phyloP scores from a whole-genome alignment of 2,888 invertebrate species.

The Teinopalpus imperialis region DNA sequence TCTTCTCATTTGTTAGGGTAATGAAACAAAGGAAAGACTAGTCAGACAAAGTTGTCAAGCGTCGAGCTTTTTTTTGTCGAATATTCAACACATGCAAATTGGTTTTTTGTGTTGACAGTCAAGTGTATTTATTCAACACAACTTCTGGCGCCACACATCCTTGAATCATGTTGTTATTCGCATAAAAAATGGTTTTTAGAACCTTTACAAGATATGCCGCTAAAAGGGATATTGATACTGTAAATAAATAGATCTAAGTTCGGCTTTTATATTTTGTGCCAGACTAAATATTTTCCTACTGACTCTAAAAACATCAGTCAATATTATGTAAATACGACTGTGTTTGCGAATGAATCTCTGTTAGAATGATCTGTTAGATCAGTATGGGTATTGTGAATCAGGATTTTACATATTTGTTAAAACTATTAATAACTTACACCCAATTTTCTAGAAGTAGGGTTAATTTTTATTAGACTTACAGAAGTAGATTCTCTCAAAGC shows the following conservation, averaged over 20 bases:
- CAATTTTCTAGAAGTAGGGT: too few relatives aligned
- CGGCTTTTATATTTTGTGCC: slow-evolving; percentile 9
- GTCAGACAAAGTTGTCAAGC: slow-evolving; percentile 12
- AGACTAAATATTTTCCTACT: slow-evolving; percentile 13
- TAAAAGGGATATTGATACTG: slow-evolving; percentile 23
- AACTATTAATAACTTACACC: too few relatives aligned
- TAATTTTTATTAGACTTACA: too few relatives aligned
- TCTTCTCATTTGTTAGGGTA: too few relatives aligned
- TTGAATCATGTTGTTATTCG: slow-evolving; percentile 13
- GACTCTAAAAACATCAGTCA: slow-evolving; percentile 8
- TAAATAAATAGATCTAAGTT: slow-evolving; percentile 11
- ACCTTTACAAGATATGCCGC: slow-evolving; percentile 16
- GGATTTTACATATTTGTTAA: slow-evolving; percentile 10
- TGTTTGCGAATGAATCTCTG: background rate
- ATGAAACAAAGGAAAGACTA: too few relatives aligned
- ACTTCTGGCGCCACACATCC: slow-evolving; percentile 23
- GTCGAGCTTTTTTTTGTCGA: slow-evolving; percentile 9
- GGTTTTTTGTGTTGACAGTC: slow-evolving; percentile 26
- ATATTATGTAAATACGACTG: slow-evolving; percentile 18
- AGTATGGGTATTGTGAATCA: background rate
- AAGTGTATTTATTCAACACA: slow-evolving; percentile 20
- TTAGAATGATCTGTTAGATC: background rate
- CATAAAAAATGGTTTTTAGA: slow-evolving; percentile 15
- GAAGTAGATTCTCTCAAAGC: too few relatives aligned
- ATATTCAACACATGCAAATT: slow-evolving; percentile 32